Conservation (phyloP, 2,888 invertebrate genomes). For the Orchesellides sinensis region DNA sequence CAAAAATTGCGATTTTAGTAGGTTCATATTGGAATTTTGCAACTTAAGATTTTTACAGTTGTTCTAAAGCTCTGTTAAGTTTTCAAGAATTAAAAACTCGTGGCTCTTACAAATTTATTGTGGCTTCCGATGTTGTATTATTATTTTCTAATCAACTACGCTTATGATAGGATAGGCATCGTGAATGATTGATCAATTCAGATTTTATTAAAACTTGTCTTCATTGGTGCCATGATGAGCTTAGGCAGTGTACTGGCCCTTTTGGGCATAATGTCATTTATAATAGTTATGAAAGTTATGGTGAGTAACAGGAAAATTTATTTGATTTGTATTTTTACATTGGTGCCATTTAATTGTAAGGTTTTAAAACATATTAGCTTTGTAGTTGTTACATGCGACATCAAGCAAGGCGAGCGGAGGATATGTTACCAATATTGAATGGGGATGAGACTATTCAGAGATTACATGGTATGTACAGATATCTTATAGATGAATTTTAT, state of each 20-base stretch:
- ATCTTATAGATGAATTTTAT: neutral
- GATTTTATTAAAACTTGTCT: neutral
- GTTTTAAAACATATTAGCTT: slow-evolving; percentile 23
- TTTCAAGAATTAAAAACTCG: too few species aligned
- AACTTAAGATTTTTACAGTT: too few species aligned
- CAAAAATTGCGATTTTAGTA: too few species aligned
- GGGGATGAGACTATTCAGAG: slow-evolving; percentile 23
- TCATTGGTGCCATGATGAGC: neutral
- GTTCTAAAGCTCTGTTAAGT: too few species aligned
- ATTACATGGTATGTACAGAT: slow-evolving; percentile 26
- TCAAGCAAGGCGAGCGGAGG: slow-evolving; percentile 16
- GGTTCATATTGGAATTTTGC: too few species aligned
- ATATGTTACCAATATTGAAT: slow-evolving; percentile 37
- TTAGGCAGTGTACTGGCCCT: neutral
- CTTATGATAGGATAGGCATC: too few species aligned
- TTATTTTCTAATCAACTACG: too few species aligned
- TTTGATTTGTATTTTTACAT: too few species aligned
- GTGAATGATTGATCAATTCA: too few species aligned
- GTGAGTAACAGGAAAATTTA: too few species aligned
- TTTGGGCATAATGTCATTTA: slow-evolving; percentile 3
- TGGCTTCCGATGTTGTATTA: too few species aligned
- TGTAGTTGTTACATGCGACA: slow-evolving; percentile 41
- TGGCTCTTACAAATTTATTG: too few species aligned
- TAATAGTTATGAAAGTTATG: slow-evolving; percentile 42
- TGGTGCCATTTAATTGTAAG: neutral